phyloP scores from a whole-genome alignment of 2,888 invertebrate genomes.

The Pardosa pseudoannulata region DNA sequence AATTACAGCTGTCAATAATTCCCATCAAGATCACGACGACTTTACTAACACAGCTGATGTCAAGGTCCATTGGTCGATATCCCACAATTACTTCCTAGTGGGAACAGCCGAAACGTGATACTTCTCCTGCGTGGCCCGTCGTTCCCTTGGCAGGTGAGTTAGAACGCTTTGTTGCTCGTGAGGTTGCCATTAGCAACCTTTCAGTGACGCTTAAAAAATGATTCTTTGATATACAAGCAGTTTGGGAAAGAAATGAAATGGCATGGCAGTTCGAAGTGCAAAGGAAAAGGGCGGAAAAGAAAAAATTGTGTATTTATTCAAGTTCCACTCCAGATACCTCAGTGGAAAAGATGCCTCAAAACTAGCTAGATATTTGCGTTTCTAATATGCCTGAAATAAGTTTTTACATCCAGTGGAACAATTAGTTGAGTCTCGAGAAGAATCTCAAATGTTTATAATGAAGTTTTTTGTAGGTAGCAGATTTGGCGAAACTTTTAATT shows the following conservation, averaged over 20 bases:
- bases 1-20: not conserved
- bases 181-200: constrained; percentile 68
- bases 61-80: constrained; percentile 67
- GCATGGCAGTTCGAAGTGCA: not conserved
- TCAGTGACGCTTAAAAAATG: not conserved
- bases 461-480: too few relatives aligned
- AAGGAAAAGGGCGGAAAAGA: too few relatives aligned
- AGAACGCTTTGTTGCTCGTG: constrained; percentile 66
- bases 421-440: too few relatives aligned
- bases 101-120: constrained; percentile 56
- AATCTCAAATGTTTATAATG: too few relatives aligned
- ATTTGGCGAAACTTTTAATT: too few relatives aligned
- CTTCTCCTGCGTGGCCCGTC: constrained; percentile 38
- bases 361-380: too few relatives aligned
- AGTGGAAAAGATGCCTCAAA: too few relatives aligned
- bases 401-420: too few relatives aligned
- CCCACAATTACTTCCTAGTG: constrained; percentile 48
- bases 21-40: constrained; percentile 31
- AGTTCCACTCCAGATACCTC: too few relatives aligned
- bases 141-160: constrained; percentile 57
- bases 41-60: constrained; percentile 40
- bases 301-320: too few relatives aligned
- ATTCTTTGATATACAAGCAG: not conserved
- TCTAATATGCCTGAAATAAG: too few relatives aligned
- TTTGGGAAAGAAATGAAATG: not conserved